Percentiles rank a stretch among this genome's conserved stretches.
Conservation (phyloP, 2,113 vertebrate genomes). For the Oncorhynchus nerka region DNA sequence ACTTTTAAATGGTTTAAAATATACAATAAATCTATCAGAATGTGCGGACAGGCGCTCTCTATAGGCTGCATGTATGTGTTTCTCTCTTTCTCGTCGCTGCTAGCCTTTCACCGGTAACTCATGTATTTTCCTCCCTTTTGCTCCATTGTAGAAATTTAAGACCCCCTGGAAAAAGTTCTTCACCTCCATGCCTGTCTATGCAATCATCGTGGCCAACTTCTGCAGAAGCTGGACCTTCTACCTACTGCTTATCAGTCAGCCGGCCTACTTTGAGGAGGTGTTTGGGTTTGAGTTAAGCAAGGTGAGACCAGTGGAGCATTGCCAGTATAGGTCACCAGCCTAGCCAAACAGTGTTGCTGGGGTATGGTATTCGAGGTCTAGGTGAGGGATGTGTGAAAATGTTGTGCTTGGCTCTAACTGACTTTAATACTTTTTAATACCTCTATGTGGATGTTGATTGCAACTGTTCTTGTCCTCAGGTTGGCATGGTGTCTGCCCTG, state of each 20-base stretch:
- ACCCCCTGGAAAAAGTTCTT: slow-evolving; percentile 99
- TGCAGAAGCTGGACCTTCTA: too few species aligned
- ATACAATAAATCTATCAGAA: too few species aligned
- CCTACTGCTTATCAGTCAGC: slow-evolving; percentile 57
- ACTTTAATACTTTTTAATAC: not conserved
- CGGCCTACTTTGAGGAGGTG: slow-evolving; percentile 98
- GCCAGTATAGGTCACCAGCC: not conserved
- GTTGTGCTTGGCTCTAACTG: not conserved
- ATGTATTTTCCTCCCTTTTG: not conserved
- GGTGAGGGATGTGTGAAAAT: not conserved
- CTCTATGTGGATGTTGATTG: not conserved
- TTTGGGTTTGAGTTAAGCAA: slow-evolving; percentile 99
- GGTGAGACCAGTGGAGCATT: slow-evolving; percentile 65
- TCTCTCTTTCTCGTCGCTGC: not conserved
- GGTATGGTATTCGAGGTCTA: not conserved
- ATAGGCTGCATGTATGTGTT: not conserved
- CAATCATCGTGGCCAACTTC: too few species aligned
- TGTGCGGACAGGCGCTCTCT: not conserved
- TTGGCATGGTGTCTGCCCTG: slow-evolving; percentile 93
- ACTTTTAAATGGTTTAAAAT: too few species aligned
- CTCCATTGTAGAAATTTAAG: slow-evolving; percentile 89
- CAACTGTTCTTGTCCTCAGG: slow-evolving; percentile 65
- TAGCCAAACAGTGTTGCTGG: not conserved
- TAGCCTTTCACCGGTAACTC: not conserved
- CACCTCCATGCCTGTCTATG: slow-evolving; percentile 88